Evolutionary conservation across 2,113 vertebrate species (phyloP).

Genomic region (Silurus glanis): DNA sequence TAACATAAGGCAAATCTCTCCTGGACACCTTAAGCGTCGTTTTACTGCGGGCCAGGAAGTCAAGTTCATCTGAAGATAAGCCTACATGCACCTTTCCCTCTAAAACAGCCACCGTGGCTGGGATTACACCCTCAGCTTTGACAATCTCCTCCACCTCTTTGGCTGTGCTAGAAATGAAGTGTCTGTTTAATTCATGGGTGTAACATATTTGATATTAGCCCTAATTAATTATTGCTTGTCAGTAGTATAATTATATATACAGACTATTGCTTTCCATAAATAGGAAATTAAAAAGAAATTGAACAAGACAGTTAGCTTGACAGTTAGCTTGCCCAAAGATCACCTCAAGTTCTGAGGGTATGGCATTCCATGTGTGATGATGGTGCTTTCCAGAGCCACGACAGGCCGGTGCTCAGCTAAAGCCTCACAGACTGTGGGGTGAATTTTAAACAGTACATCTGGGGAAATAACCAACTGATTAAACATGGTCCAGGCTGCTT

Average conservation of each 20-base stretch:
- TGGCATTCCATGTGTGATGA: constrained; percentile 89
- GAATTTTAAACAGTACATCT: constrained; percentile 77
- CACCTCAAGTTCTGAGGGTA: constrained; percentile 87
- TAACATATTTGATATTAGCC: neutral
- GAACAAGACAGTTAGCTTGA: neutral
- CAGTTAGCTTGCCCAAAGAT: neutral
- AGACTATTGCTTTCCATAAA: neutral
- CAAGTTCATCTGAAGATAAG: constrained; percentile 74
- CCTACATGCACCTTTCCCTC: constrained; percentile 79
- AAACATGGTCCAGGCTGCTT: neutral
- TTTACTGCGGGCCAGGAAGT: constrained; percentile 73
- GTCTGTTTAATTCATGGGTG: neutral
- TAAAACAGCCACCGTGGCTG: constrained; percentile 83
- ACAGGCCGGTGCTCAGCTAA: constrained; percentile 76
- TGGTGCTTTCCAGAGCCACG: constrained; percentile 87
- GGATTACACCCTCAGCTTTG: constrained; percentile 75
- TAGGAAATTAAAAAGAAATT: neutral
- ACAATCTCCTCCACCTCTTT: constrained; percentile 83
- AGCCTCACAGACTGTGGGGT: constrained; percentile 77
- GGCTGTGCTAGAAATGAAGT: constrained; percentile 72
- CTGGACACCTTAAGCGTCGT: constrained; percentile 81
- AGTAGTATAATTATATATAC: neutral
- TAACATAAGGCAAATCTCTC: constrained; percentile 80
- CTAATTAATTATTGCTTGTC: neutral
- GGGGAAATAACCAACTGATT: constrained; percentile 14